Evolutionary conservation across 2,113 vertebrate genomes (phyloP), one percentile per base, ranked within the genome.

Genomic region (Muntiacus muntjak): DNA sequence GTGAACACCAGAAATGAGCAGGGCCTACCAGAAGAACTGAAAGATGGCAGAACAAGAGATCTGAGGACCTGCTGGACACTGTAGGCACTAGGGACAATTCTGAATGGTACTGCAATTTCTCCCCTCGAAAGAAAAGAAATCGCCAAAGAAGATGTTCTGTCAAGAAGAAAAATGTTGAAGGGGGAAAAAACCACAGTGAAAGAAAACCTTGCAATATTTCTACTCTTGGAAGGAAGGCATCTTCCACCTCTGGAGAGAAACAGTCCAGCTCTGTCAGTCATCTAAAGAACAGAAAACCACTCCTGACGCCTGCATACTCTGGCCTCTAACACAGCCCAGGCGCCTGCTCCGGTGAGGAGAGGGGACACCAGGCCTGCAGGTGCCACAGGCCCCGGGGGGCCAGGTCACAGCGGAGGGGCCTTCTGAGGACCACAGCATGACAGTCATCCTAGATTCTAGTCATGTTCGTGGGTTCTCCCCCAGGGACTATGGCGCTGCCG

Each of bases 351-450:
- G 3, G 16, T 1, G 45, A 83, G 11, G 17, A 74, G 2, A 15
- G 54, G 1, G 5, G 36, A 50, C 7, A 1, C 21, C 23, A 15
- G 30, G 8, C 19, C 43, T n/a, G 5, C 2, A 25, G 30, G 11
- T 30, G 5, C 36, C 13, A 76, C 0, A 15, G 81, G 50, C 16
- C 62, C 36, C 0, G 1, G 43, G 28, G 33, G 11, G 4, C 47
- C 79, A 54, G 33, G 6, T 23, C 50, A n/a, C 19, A 23, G 79
- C 11, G 1, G 3, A 15, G 90, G 8, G 47, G 50, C 13, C 8
- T 5, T 28, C 76, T 1, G 0, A 4, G 21, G 50, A 60, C 13
- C 1, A 7, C 0, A 17, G n/a, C 4, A 1, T 1, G 33, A 45
- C 5, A 10, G 7, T 1, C 40, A 8, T 10, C 36, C 55, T 36